Evolutionary conservation across 2,888 invertebrate genomes (phyloP), one percentile per base, ranked within the genome.

Genomic region (Carpatolechia fugitivella): DNA sequence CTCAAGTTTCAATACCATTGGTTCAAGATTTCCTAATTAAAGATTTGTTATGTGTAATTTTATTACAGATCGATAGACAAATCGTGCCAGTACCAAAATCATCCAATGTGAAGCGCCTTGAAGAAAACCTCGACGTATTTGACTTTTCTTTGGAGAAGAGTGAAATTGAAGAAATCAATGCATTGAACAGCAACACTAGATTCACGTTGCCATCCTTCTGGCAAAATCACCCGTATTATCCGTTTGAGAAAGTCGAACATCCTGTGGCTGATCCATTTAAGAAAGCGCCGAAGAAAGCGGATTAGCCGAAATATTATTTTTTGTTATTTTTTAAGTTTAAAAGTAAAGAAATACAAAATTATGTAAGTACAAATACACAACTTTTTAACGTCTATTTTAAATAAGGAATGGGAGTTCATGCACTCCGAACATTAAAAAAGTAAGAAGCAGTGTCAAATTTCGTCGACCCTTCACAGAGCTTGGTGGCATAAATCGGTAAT

Each of bases 41-140:
- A n/a, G n/a, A n/a, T n/a, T n/a, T n/a, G n/a, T n/a, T n/a, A n/a
- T n/a, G n/a, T n/a, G n/a, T n/a, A n/a, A n/a, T n/a, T n/a, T n/a
- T n/a, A n/a, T 75, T 71, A 1, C 78, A 90, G 89, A 74, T 89
- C 0, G 85, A 90, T 52, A 76, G 83, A 68, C 71, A 78, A 30
- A 73, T 88, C 1, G 77, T 89, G 0, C 89, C 89, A 0, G 60
- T 88, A 0, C 74, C 82, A 1, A 89, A 89, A 60, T 78, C 88
- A 0, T 55, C 76, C 0, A 85, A 70, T 5, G 63, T 66, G 1
- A 69, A 70, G 1, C 70, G 84, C 1, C 57, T 87, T 0, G 61
- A 62, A 18, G 78, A 87, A 60, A 89, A 90, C 63, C 73, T 89
- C 35, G 60, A 81, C 16, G 76, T 89, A 0, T 90, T 89, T 63